These are phyloP conservation scores for Leiothrix lutea DNA, from an alignment of 2,113 vertebrate genomes.

Conservation along the genomic window DNA sequence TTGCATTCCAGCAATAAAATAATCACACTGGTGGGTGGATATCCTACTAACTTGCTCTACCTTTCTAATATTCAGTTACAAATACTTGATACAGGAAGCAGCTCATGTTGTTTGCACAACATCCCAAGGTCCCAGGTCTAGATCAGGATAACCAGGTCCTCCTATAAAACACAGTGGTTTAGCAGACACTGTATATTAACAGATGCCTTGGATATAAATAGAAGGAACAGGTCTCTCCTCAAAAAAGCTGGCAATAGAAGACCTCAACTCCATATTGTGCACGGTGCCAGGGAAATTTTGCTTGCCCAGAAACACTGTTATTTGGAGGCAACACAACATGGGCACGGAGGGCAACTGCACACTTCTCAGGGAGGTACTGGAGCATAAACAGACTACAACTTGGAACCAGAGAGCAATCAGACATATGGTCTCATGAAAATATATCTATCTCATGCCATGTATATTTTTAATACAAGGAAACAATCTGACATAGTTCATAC, in stretches of 20 bases:
- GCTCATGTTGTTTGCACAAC: not conserved
- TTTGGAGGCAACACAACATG: not conserved
- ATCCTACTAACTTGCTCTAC: not conserved
- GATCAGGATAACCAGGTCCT: not conserved
- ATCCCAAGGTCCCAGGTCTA: not conserved
- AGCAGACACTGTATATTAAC: not conserved
- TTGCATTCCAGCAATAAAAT: not conserved
- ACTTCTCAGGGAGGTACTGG: not conserved
- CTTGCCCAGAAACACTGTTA: not conserved
- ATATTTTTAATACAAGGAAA: slow-evolving; percentile 8
- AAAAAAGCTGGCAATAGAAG: not conserved
- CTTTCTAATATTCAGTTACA: not conserved
- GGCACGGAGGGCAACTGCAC: not conserved
- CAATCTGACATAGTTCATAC: not conserved
- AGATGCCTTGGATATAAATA: not conserved
- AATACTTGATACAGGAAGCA: not conserved
- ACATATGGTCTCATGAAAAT: slow-evolving; percentile 9
- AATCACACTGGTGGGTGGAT: not conserved
- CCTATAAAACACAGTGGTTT: not conserved
- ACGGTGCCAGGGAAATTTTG: not conserved
- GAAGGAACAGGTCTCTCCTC: not conserved
- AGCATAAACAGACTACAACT: not conserved
- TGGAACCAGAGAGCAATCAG: not conserved
- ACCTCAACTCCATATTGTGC: not conserved
- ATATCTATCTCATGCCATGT: not conserved